These are phyloP conservation scores for Trichogramma pretiosum DNA, from an alignment of 1,140 invertebrate species.

Conservation along the genomic window DNA sequence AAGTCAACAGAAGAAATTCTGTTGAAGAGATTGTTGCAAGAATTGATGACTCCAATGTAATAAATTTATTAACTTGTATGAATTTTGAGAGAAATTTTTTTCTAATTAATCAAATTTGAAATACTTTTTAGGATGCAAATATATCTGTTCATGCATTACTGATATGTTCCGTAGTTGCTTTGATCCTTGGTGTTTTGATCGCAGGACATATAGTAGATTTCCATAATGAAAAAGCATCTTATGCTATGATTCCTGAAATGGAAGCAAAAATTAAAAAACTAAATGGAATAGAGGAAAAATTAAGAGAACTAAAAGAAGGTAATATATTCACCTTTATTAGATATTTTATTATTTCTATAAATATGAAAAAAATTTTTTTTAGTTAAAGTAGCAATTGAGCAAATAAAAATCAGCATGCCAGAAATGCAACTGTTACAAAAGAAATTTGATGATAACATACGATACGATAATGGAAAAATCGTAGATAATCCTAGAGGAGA, in stretches of 20 bases:
- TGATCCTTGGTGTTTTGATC: constrained; percentile 4
- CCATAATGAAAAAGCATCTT: not conserved
- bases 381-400: constrained; percentile 10
- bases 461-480: too few species aligned
- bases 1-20: constrained; percentile 1
- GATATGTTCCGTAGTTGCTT: constrained; percentile 5
- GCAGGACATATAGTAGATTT: constrained; percentile 7
- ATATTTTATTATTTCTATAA: not conserved
- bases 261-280: constrained; percentile 11
- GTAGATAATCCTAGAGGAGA: too few species aligned
- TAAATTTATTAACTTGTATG: too few species aligned
- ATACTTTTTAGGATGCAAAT: constrained; percentile 6
- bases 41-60: too few species aligned
- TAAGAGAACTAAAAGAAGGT: constrained; percentile 13
- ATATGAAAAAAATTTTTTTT: not conserved
- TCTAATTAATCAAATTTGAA: not conserved
- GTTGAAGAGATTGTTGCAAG: too few species aligned
- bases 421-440: too few species aligned
- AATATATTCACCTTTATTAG: constrained; percentile 3
- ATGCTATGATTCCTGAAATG: not conserved
- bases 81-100: too few species aligned
- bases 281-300: constrained; percentile 6
- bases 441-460: constrained; percentile 5
- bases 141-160: constrained; percentile 1
- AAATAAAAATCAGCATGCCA: constrained; percentile 3